Base-by-base conservation (phyloP, 2,797 vertebrate species). In the Coregonus suidteri region DNA sequence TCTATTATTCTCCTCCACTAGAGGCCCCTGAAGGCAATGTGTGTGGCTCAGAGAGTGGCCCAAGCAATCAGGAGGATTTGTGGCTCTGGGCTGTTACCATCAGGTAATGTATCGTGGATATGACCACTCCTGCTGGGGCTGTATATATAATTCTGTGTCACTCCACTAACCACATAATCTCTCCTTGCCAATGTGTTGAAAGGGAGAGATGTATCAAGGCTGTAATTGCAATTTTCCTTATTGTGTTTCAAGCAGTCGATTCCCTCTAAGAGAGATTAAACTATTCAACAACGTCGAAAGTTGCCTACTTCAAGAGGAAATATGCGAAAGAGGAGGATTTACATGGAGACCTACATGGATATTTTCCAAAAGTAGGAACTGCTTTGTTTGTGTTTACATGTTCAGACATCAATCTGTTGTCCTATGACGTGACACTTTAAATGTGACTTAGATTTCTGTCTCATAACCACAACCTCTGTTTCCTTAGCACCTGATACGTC, bases 261-360 rank as follows among this genome's bases (percentile, higher is more conserved):
- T 91, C 88, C 80, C 77, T 73, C 80, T 79, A 83, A 90, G 88
- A 84, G 89, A 82, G 88, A 89, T 68, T 79, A 86, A 89, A 90
- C 87, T 87, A 90, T 88, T 95, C 93, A 97, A 98, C 96, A 91
- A 98, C 97, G 98, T 99, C 98, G 97, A 99, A 99, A 96, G 96
- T 99, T 94, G 98, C 98, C 81, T 99, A 99, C 90, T 99, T 99
- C 94, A 99, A 99, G 97, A 96, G 98, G 88, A 99, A 99, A 95
- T 99, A 99, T 99, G 98, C 97, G 96, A 96, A 98, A 96, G 97
- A 99, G 93, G 97, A 98, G 96, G 96, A 97, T 96, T 87, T 97
- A 95, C 97, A 96, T 91, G 91, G 95, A 93, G 92, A 94, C 95
- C 95, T 95, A 95, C 96, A 92, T 88, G 95, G 96, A 93, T 98